Percentiles rank a stretch among this genome's conserved stretches.
These are phyloP conservation scores for Eidolon helvum DNA, from an alignment of 2,113 vertebrate genomes.

Conservation along the genomic window DNA sequence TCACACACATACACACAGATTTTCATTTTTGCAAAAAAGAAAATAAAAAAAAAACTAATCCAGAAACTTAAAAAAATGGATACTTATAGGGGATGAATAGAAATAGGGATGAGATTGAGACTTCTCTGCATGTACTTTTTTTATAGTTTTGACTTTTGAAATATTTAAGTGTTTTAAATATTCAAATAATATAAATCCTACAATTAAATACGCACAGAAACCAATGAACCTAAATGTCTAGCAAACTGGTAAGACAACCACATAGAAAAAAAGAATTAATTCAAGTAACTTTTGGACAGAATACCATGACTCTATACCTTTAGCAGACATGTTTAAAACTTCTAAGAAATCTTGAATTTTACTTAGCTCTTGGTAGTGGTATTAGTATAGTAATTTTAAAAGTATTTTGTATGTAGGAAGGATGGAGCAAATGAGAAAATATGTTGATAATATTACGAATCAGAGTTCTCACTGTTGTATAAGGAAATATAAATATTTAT, in stretches of 20 bases:
- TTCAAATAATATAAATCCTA: not conserved
- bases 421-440: not conserved
- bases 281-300: not conserved
- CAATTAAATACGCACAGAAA: not conserved
- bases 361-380: not conserved
- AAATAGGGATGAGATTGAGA: not conserved
- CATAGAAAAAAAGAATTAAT: not conserved
- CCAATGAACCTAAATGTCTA: not conserved
- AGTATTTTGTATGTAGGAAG: not conserved
- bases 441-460: not conserved
- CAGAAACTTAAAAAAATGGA: not conserved
- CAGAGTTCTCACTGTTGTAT: not conserved
- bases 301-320: not conserved
- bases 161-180: not conserved
- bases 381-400: not conserved
- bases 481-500: not conserved
- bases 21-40: not conserved
- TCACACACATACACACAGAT: too few relatives aligned
- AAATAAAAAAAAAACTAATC: not conserved
- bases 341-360: not conserved
- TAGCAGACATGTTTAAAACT: not conserved
- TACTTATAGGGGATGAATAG: not conserved
- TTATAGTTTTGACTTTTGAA: not conserved
- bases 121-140: not conserved
- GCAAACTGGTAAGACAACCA: not conserved